Evolutionary conservation across 2,113 vertebrate genomes (phyloP).

Genomic region (Seriola dumerili): DNA sequence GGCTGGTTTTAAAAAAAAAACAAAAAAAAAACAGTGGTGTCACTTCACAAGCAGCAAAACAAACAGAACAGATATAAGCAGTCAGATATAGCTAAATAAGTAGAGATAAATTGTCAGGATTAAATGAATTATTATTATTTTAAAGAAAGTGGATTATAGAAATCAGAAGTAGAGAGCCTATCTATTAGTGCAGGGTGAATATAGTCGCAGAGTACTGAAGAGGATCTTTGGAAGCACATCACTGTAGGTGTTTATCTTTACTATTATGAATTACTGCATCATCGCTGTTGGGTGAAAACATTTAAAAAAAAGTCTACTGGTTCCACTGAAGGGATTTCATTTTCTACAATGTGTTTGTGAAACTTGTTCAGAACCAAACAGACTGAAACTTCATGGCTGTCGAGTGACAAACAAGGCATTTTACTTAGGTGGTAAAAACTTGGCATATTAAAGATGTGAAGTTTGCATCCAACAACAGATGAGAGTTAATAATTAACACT

Average conservation of each 20-base stretch:
- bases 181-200: conserved; percentile 2
- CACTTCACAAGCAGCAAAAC: conserved; percentile 51
- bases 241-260: conserved; percentile 25
- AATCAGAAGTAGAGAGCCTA: conserved; percentile 39
- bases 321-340: not conserved
- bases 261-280: not conserved
- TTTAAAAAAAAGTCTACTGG: not conserved
- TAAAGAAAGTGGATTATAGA: conserved; percentile 1
- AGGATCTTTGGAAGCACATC: conserved; percentile 82
- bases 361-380: not conserved
- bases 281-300: not conserved
- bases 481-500: conserved; percentile 1
- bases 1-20: conserved; percentile 13
- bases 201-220: not conserved
- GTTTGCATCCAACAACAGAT: conserved; percentile 4
- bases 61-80: conserved; percentile 28
- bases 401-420: not conserved
- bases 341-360: not conserved
- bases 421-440: not conserved
- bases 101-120: conserved; percentile 24
- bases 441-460: conserved; percentile 3
- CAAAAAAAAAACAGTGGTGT: conserved; percentile 1
- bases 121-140: conserved; percentile 18
- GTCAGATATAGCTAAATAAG: conserved; percentile 14
- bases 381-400: not conserved